Percentiles rank a stretch among this genome's conserved stretches.
Conservation (phyloP, 2,888 invertebrate species). For the Cheilosia soror region DNA sequence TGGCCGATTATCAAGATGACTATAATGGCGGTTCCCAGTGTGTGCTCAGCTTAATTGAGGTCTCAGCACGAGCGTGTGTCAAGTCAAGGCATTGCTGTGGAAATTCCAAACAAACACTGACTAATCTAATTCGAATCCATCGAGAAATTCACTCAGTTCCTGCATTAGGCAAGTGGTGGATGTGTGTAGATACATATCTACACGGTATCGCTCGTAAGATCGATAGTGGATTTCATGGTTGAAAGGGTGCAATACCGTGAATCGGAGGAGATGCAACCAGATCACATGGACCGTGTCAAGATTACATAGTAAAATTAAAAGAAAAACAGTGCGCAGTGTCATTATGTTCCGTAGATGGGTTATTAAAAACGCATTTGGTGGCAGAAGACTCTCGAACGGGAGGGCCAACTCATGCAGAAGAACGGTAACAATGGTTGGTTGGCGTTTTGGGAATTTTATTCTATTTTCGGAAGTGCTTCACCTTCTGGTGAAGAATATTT, state of each 20-base stretch:
- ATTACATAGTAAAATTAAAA: slow-evolving; percentile 42
- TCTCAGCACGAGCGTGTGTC: slow-evolving; percentile 36
- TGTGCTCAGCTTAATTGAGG: slow-evolving; percentile 42
- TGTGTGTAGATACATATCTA: slow-evolving; percentile 42
- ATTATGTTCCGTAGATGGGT: slow-evolving; percentile 44
- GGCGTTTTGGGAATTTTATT: slow-evolving; percentile 9
- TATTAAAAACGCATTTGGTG: slow-evolving; percentile 68
- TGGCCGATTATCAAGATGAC: slow-evolving; percentile 32
- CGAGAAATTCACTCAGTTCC: slow-evolving; percentile 10
- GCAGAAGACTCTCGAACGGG: slow-evolving; percentile 11
- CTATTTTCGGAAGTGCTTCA: slow-evolving; percentile 34
- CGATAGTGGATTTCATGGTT: slow-evolving; percentile 68
- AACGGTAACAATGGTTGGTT: slow-evolving; percentile 40
- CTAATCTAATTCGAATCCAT: slow-evolving; percentile 10
- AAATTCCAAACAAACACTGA: neutral
- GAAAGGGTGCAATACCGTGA: slow-evolving; percentile 69
- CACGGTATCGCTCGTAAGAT: slow-evolving; percentile 33
- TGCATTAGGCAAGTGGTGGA: slow-evolving; percentile 13
- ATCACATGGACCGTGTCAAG: slow-evolving; percentile 70
- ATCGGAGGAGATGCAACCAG: slow-evolving; percentile 19
- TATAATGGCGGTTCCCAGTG: slow-evolving; percentile 37
- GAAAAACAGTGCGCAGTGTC: slow-evolving; percentile 42
- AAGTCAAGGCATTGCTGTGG: slow-evolving; percentile 7
- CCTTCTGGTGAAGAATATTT: slow-evolving; percentile 20
- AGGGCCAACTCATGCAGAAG: slow-evolving; percentile 10